Percentiles rank a stretch among this genome's conserved stretches.
phyloP scores from a whole-genome alignment of 2,113 vertebrate species.

The Trochalopteron elliotii region DNA sequence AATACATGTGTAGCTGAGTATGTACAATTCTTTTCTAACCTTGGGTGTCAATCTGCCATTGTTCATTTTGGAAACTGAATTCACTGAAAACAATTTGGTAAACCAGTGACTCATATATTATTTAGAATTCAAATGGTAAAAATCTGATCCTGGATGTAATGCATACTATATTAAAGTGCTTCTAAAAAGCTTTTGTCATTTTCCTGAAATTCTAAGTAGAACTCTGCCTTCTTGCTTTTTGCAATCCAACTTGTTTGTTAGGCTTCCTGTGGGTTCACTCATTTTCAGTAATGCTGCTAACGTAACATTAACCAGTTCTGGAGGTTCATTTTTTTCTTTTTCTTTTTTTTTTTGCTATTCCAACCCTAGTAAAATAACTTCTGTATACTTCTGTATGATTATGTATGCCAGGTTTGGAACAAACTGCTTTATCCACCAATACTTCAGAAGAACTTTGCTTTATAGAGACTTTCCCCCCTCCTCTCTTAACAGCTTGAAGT shows the following conservation, averaged over 20 bases:
- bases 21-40: not conserved
- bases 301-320: not conserved
- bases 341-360: not conserved
- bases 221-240: not conserved
- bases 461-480: not conserved
- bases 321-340: not conserved
- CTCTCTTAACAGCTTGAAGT: not conserved
- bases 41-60: not conserved
- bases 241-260: not conserved
- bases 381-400: not conserved
- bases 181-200: not conserved
- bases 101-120: not conserved
- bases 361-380: not conserved
- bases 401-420: not conserved
- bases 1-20: not conserved
- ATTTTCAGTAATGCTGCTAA: not conserved
- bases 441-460: not conserved
- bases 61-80: not conserved
- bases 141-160: not conserved
- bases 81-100: not conserved
- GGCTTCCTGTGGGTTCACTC: not conserved
- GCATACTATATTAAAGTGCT: not conserved
- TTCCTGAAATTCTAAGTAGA: not conserved
- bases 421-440: not conserved
- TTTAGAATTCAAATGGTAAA: not conserved